Conservation (phyloP, 37 sponge, comb jelly and placozoan genomes). For the Tethya wilhelma region DNA sequence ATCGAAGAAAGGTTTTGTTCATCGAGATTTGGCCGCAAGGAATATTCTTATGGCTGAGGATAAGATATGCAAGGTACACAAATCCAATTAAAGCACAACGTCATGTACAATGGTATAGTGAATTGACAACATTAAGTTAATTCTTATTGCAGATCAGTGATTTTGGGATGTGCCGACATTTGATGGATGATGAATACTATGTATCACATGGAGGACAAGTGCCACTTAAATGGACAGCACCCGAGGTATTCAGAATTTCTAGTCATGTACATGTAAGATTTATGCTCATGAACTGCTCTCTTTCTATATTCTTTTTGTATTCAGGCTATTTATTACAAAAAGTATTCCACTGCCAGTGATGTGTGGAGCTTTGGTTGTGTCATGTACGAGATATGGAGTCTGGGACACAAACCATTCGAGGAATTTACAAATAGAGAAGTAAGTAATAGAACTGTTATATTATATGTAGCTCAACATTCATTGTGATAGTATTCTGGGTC, state of each 20-base stretch:
- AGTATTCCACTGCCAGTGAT: slow-evolving; percentile 46
- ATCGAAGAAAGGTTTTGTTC: slow-evolving; percentile 51
- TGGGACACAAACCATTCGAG: slow-evolving; percentile 56
- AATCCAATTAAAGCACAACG: background rate
- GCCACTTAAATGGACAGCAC: slow-evolving; percentile 40
- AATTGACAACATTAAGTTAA: background rate
- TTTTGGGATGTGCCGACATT: slow-evolving; percentile 26
- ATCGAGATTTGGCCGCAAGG: slow-evolving; percentile 74
- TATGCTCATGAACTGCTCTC: background rate
- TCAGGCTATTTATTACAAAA: slow-evolving; percentile 30
- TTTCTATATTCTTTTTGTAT: background rate
- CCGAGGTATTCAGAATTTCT: slow-evolving; percentile 13
- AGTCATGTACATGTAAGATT: background rate
- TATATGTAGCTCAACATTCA: background rate
- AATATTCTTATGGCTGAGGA: slow-evolving; percentile 58
- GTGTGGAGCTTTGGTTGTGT: slow-evolving; percentile 49
- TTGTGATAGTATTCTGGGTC: background rate
- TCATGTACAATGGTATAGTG: background rate
- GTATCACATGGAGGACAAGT: slow-evolving; percentile 34
- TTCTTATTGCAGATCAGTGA: slow-evolving; percentile 28
- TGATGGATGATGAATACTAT: slow-evolving; percentile 14
- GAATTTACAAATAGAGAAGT: slow-evolving; percentile 20
- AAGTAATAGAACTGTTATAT: background rate
- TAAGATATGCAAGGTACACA: slow-evolving; percentile 50
- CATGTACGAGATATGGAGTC: slow-evolving; percentile 68